Base-by-base conservation (phyloP, 2,888 invertebrate species). In the Graphium colonna region DNA sequence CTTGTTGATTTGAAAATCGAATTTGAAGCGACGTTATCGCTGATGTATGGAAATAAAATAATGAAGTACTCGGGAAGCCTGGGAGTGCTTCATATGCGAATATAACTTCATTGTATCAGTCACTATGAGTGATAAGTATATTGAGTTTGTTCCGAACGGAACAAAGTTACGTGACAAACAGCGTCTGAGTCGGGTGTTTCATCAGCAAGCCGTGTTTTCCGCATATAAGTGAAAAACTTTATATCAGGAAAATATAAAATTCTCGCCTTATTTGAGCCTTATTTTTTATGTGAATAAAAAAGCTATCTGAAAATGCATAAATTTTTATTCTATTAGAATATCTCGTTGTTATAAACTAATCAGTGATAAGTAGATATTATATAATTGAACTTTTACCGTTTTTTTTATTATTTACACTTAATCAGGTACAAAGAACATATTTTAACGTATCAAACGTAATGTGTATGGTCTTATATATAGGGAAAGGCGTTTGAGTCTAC, bases 21-120 rank as follows among this genome's bases (percentile, higher is more conserved):
- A 16, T 26, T 38, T 51, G 21, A 28, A 21, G 16, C 10, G 18
- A 7, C 15, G 56, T 43, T 60, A 51, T 59, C 45, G 54, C 52
- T 59, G 44, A 31, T 28, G 47, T 33, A 15, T 33, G 28, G 28
- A 43, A 47, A 47, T 42, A 36, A 47, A 55, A 51, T 51, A 55
- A 51, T 55, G 18, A 15, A 55, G 47, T 50, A 38, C 21, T 49
- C 40, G 40, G 21, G 39, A 39, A 49, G 57, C 52, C 57, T 53
- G 56, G 55, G 52, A 70, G 61, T 56, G 63, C 56, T 62, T 69
- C 63, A 65, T 61, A 56, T 61, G 58, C 56, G 58, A 58, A 63
- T 57, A 60, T 65, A 68, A 66, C 63, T 63, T 61, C 61, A 66
- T 69, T 68, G 63, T 67, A 61, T 60, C 55, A 47, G 58, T 57